Evolutionary conservation across 2,888 invertebrate species (phyloP).

Genomic region (Tipula helvola): DNA sequence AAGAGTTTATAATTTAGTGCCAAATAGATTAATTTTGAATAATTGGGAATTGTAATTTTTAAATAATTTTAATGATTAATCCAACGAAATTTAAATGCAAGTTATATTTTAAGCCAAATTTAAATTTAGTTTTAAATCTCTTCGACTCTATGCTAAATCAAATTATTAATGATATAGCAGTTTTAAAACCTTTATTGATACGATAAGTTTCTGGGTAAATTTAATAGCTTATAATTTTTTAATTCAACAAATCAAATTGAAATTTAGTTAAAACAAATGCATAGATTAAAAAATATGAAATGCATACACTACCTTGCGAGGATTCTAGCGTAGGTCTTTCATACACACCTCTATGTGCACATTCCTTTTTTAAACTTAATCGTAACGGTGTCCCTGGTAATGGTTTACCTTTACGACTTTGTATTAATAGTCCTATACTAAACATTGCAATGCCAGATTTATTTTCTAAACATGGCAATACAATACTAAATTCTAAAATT

Average conservation of each 20-base stretch:
- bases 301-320: constrained; percentile 37
- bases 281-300: constrained; percentile 4
- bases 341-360: constrained; percentile 83
- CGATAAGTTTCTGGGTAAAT: neutral
- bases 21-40: neutral
- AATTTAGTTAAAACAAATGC: constrained; percentile 5
- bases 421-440: constrained; percentile 73
- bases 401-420: constrained; percentile 64
- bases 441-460: constrained; percentile 79
- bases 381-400: constrained; percentile 78
- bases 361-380: constrained; percentile 82
- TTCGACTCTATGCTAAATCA: neutral
- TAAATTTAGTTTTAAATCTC: neutral
- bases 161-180: neutral
- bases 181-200: neutral
- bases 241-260: neutral
- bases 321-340: constrained; percentile 34
- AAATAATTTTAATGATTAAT: neutral
- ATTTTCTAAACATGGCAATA: constrained; percentile 77
- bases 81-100: neutral
- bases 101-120: neutral
- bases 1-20: neutral
- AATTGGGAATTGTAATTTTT: neutral
- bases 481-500: constrained; percentile 67
- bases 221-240: neutral